phyloP scores from a whole-genome alignment of 2,797 vertebrate genomes.

The Limnodromus scolopaceus region DNA sequence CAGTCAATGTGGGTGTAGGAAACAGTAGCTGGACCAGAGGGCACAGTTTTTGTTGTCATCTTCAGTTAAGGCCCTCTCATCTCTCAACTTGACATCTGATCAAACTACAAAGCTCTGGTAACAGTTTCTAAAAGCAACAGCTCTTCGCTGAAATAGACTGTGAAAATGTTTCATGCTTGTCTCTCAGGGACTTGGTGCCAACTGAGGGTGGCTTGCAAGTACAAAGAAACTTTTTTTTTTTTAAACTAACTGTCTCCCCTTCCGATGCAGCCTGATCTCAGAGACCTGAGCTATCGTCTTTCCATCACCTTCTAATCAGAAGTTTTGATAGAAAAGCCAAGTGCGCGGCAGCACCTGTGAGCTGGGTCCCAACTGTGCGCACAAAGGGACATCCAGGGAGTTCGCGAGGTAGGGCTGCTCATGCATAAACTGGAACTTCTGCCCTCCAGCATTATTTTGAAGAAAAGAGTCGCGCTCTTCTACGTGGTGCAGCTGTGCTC shows the following conservation, averaged over 20 bases:
- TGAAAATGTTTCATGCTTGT: not conserved
- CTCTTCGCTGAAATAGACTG: not conserved
- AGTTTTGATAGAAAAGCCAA: not conserved
- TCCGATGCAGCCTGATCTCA: not conserved
- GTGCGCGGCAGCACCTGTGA: not conserved
- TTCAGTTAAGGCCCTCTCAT: not conserved
- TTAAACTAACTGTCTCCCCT: not conserved
- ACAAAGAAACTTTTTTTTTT: not conserved
- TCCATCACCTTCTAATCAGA: not conserved
- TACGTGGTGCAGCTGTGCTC: accelerated
- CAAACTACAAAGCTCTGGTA: not conserved
- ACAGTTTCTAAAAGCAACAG: not conserved
- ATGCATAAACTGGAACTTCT: not conserved
- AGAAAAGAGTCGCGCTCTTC: not conserved
- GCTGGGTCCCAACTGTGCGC: not conserved
- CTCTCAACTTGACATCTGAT: not conserved
- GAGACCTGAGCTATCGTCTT: not conserved
- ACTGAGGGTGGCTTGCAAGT: not conserved
- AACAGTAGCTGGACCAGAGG: not conserved
- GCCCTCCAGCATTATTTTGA: not conserved
- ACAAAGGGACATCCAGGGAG: not conserved
- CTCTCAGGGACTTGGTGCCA: not conserved
- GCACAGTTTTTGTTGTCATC: not conserved
- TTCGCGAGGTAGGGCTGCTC: not conserved
- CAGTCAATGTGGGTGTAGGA: not conserved